Conservation (phyloP, 2,797 vertebrate genomes). For the Pterois miles region DNA sequence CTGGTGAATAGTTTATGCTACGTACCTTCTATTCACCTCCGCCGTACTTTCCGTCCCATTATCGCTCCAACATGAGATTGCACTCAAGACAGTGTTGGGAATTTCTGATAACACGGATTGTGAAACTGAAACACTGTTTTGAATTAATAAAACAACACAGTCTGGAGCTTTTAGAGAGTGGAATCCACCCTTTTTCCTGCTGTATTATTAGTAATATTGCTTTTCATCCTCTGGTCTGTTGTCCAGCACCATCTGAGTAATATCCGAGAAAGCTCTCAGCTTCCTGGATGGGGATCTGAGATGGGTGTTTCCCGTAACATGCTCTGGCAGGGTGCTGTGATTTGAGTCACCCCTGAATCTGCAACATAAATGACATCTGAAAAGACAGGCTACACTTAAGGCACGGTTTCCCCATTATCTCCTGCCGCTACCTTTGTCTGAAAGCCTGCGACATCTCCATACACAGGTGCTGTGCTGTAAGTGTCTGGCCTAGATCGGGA, state of each 20-base stretch:
- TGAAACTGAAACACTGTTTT: constrained; percentile 84
- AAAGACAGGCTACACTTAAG: constrained; percentile 52
- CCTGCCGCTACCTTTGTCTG: constrained; percentile 47
- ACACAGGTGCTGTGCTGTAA: constrained; percentile 37
- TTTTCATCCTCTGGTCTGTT: constrained; percentile 70
- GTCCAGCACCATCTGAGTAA: constrained; percentile 64
- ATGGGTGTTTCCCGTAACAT: constrained; percentile 66
- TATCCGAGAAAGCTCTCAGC: constrained; percentile 80
- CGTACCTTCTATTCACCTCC: constrained; percentile 68
- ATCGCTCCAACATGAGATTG: constrained; percentile 83
- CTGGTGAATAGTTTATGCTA: constrained; percentile 84
- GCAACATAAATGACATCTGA: constrained; percentile 68
- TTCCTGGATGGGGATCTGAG: constrained; percentile 46
- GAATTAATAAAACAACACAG: constrained; percentile 88
- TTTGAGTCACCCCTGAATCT: constrained; percentile 62
- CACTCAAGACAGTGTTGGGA: constrained; percentile 85
- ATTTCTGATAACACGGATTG: constrained; percentile 87
- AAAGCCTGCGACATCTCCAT: constrained; percentile 59
- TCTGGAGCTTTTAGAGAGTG: constrained; percentile 81
- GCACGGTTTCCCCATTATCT: constrained; percentile 39
- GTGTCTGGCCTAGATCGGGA: constrained; percentile 51
- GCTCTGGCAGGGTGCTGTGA: constrained; percentile 70
- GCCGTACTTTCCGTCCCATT: constrained; percentile 78
- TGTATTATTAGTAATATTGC: constrained; percentile 81
- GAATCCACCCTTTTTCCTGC: constrained; percentile 61